A percentile compares a stretch with the other conserved stretches of the same genome.
Conservation (phyloP, 2,888 invertebrate species). For the Desoria tigrina region DNA sequence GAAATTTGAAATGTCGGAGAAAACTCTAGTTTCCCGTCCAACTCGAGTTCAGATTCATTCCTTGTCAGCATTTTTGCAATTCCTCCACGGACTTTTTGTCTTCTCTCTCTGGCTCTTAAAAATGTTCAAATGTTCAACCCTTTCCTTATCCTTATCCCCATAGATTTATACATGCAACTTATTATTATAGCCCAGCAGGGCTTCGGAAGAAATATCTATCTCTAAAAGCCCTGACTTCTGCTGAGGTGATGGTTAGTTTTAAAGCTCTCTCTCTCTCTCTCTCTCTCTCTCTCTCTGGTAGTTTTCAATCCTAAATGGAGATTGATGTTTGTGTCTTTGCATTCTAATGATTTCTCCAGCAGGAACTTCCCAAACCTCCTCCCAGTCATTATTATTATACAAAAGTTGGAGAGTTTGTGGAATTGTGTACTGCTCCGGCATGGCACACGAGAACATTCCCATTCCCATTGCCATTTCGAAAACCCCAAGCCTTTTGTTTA, state of each 20-base stretch:
- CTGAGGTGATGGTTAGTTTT: too few relatives aligned
- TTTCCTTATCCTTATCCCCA: background rate
- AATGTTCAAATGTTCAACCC: slow-evolving; percentile 20
- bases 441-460: too few relatives aligned
- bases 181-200: too few relatives aligned
- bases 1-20: too few relatives aligned
- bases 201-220: too few relatives aligned
- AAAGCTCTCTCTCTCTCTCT: background rate
- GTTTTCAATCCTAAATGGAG: slow-evolving; percentile 41
- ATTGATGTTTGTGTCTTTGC: slow-evolving; percentile 51
- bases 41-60: background rate
- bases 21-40: slow-evolving; percentile 6
- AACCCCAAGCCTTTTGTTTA: slow-evolving; percentile 1
- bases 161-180: too few relatives aligned
- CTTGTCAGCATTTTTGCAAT: slow-evolving; percentile 2
- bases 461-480: background rate
- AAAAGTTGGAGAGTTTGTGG: slow-evolving; percentile 2
- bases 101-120: slow-evolving; percentile 13
- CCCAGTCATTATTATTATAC: background rate
- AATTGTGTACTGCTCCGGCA: too few relatives aligned
- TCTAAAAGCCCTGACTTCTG: too few relatives aligned
- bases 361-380: slow-evolving; percentile 18
- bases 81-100: background rate
- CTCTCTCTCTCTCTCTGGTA: background rate
- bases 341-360: slow-evolving; percentile 49